These are phyloP conservation scores for Drosophila bunnanda DNA, from an alignment of 2,888 invertebrate species.

Conservation along the genomic window DNA sequence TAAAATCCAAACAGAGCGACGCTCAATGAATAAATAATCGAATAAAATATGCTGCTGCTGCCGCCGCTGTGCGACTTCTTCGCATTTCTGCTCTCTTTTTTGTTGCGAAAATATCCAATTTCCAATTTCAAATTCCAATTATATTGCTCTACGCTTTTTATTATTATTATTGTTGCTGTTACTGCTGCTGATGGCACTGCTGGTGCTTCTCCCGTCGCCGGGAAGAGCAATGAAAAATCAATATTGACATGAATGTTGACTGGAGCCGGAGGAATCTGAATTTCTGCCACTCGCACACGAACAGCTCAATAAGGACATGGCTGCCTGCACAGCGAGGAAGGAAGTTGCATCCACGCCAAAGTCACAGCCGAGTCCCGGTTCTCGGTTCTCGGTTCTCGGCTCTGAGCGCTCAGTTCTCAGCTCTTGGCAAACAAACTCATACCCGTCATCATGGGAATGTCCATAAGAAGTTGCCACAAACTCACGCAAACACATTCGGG, in stretches of 20 bases:
- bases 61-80: slow-evolving; percentile 48
- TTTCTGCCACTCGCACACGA: slow-evolving; percentile 43
- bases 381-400: slow-evolving; percentile 5
- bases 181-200: slow-evolving; percentile 40
- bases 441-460: slow-evolving; percentile 54
- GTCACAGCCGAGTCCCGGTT: slow-evolving; percentile 32
- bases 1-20: slow-evolving; percentile 74
- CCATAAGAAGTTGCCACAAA: slow-evolving; percentile 46
- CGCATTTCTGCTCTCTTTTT: slow-evolving; percentile 48
- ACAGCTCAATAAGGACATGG: slow-evolving; percentile 45
- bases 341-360: slow-evolving; percentile 37
- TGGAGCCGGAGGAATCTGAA: slow-evolving; percentile 36
- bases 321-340: slow-evolving; percentile 17
- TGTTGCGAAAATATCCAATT: slow-evolving; percentile 74
- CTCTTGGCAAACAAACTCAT: slow-evolving; percentile 33
- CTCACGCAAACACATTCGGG: slow-evolving; percentile 11
- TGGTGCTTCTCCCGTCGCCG: slow-evolving; percentile 32
- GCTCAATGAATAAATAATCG: slow-evolving; percentile 79
- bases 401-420: slow-evolving; percentile 12
- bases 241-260: slow-evolving; percentile 71
- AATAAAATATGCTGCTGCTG: slow-evolving; percentile 59
- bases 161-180: slow-evolving; percentile 66
- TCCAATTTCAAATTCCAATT: slow-evolving; percentile 79
- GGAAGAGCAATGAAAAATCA: slow-evolving; percentile 71
- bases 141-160: slow-evolving; percentile 74